phyloP scores from a whole-genome alignment of 2,797 vertebrate species.

The Hafferia zeledoni region DNA sequence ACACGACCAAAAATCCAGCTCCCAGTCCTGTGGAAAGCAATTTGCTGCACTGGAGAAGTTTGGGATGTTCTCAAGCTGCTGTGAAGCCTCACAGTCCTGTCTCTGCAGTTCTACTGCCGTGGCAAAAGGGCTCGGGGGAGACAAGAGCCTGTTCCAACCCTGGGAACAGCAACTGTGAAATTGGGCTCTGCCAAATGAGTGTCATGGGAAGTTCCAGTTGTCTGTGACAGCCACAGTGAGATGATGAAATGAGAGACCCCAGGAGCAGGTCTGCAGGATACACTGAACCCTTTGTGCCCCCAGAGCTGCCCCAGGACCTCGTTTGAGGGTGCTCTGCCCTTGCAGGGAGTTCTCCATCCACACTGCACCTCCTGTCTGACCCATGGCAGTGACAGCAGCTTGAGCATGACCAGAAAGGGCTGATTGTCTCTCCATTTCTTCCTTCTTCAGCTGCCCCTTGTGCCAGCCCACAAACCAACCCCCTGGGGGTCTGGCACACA shows the following conservation, averaged over 20 bases:
- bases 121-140: background rate
- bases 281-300: background rate
- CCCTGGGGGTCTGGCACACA: background rate
- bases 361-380: background rate
- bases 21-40: background rate
- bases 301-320: background rate
- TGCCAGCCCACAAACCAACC: background rate
- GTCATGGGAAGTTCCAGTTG: background rate
- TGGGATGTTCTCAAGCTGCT: background rate
- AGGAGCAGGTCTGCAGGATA: background rate
- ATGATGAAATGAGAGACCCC: background rate
- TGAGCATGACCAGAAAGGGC: background rate
- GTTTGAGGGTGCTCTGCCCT: accelerated
- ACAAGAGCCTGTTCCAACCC: background rate
- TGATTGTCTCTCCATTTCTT: background rate
- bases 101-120: accelerated
- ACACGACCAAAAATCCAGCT: background rate
- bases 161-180: background rate
- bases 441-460: background rate
- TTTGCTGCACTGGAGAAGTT: background rate
- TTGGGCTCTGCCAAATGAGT: background rate
- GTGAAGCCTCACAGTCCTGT: background rate
- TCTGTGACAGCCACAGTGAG: background rate
- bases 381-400: background rate
- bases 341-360: accelerated